phyloP scores from a whole-genome alignment of 2,113 vertebrate genomes.

The Falco punctatus region DNA sequence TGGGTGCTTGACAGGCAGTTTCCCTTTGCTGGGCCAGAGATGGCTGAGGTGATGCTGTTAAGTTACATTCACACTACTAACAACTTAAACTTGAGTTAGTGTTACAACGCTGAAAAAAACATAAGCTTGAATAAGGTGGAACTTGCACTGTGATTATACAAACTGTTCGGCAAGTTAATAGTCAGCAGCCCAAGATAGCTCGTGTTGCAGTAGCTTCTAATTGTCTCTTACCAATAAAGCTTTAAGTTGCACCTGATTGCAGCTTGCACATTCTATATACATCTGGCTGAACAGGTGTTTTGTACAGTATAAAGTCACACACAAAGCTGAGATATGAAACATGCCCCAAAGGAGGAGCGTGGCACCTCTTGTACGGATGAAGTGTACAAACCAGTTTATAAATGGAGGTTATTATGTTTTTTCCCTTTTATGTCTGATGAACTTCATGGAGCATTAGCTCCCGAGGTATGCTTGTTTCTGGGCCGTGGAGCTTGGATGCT shows the following conservation, averaged over 20 bases:
- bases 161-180: background rate
- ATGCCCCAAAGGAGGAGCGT: slow-evolving; percentile 4
- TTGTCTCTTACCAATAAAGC: background rate
- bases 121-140: background rate
- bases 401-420: background rate
- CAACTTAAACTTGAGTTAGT: slow-evolving; percentile 58
- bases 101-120: background rate
- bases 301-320: slow-evolving; percentile 13
- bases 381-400: slow-evolving; percentile 6
- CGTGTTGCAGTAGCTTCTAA: background rate
- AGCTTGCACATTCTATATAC: slow-evolving; percentile 13
- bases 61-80: background rate
- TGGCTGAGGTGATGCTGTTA: background rate
- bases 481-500: slow-evolving; percentile 83
- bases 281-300: slow-evolving; percentile 30
- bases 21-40: fast-evolving
- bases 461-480: slow-evolving; percentile 88
- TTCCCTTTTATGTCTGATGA: slow-evolving; percentile 84
- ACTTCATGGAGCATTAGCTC: slow-evolving; percentile 93
- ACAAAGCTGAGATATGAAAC: slow-evolving; percentile 1
- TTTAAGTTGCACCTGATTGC: slow-evolving; percentile 47
- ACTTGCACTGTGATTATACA: background rate
- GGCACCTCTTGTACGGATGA: background rate
- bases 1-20: fast-evolving
- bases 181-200: background rate